Conservation (phyloP, 2,797 vertebrate species). For the Rhabdophis nuchalis region DNA sequence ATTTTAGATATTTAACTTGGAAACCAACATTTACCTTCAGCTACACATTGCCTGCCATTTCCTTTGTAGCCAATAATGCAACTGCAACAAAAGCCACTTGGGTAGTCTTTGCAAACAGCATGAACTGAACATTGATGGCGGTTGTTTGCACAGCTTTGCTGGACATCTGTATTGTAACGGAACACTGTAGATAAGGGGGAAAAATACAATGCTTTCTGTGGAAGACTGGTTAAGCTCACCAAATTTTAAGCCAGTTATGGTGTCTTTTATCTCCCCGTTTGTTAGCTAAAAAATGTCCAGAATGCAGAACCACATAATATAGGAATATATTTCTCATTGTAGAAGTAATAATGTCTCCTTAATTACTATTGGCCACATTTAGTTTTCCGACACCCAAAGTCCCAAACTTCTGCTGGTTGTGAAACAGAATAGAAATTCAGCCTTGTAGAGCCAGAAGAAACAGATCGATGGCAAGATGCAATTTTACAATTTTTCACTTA, state of each 20-base stretch:
- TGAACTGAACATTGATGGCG: conserved; percentile 87
- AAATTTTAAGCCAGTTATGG: neutral
- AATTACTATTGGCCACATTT: neutral
- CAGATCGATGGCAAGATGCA: neutral
- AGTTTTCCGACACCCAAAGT: neutral
- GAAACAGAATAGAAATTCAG: neutral
- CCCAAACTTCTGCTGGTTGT: neutral
- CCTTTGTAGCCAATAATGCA: conserved; percentile 92
- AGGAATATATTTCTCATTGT: neutral
- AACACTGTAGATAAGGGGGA: conserved; percentile 78
- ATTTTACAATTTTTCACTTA: neutral
- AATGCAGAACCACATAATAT: neutral
- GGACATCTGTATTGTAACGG: conserved; percentile 79
- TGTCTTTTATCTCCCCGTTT: conserved; percentile 4
- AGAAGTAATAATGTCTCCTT: neutral
- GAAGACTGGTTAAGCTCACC: neutral
- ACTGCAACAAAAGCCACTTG: conserved; percentile 86
- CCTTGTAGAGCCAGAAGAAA: neutral
- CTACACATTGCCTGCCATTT: conserved; percentile 89
- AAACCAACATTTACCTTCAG: conserved; percentile 78
- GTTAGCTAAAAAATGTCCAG: neutral
- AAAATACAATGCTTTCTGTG: neutral
- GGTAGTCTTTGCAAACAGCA: conserved; percentile 83
- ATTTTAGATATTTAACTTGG: neutral
- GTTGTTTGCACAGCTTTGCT: conserved; percentile 81